Evolutionary conservation across 2,888 invertebrate genomes (phyloP), one percentile per base, ranked within the genome.

Genomic region (Cyrtodaria siliqua): DNA sequence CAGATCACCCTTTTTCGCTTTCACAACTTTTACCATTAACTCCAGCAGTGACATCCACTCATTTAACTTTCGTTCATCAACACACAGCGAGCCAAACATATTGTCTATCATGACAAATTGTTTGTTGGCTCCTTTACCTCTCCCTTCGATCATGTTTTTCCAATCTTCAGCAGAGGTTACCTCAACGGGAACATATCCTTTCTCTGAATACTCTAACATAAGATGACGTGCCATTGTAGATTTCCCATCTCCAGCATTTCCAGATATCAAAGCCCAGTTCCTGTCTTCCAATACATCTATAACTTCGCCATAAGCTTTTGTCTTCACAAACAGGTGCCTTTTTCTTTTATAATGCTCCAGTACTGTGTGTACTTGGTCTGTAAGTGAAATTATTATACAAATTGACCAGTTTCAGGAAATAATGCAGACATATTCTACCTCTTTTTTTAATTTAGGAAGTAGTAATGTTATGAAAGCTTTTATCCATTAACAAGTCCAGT

Each of bases 181-280:
- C 2, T 60, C 29, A n/a, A 72, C 24, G 1, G 60, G 47, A 40
- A 50, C 18, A 26, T 47, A 66, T 2, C 60, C 55, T 53, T 53
- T 33, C 27, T 49, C 29, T 16, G 14, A 14, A 18, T 64, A 33
- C 24, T 66, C 33, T 9, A 64, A 20, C n/a, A 53, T 9, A 14
- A 60, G 33, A n/a, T 64, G 57, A 27, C 50, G 26, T n/a, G 47
- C 66, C 33, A 63, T 66, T 4, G 47, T 14, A 18, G 72, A 42
- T 50, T 72, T 72, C 14, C 72, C 72, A 33, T 59, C 60, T 2
- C 72, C 72, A 27, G 72, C 64, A 12, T 72, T 72, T 0, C 64
- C 72, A 16, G 52, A 33, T 3, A 72, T 53, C 4, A 64, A 18
- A 8, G 59, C 27, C 59, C 60, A 59, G 33, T 72, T 26, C n/a